These are phyloP conservation scores for Lycaon pictus DNA, from an alignment of 2,113 vertebrate genomes.

Conservation along the genomic window DNA sequence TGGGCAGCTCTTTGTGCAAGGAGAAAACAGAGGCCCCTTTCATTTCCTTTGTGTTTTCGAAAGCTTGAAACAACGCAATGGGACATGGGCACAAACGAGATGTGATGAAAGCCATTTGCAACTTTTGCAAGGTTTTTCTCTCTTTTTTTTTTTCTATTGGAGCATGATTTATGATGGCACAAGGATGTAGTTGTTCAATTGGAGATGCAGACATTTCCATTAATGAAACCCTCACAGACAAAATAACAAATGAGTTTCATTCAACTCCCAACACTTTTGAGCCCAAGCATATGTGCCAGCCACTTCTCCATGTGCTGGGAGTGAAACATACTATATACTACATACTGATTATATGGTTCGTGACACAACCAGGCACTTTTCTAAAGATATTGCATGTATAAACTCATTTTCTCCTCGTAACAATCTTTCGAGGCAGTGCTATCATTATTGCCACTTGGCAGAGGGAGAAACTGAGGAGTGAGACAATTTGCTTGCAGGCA, in stretches of 20 bases:
- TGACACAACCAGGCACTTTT: no score
- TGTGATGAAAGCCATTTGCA: not conserved
- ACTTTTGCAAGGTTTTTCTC: not conserved
- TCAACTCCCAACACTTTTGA: not conserved
- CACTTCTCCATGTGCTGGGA: not conserved
- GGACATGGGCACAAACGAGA: not conserved
- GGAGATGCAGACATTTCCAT: not conserved
- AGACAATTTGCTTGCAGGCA: not conserved
- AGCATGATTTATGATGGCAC: not conserved
- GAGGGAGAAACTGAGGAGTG: not conserved
- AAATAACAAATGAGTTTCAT: not conserved
- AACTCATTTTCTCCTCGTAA: not conserved
- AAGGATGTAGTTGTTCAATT: not conserved
- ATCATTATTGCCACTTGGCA: not conserved
- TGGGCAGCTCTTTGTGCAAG: not conserved
- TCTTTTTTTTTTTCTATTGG: not conserved
- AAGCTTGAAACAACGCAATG: not conserved
- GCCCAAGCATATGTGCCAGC: not conserved
- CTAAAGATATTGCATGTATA: not conserved
- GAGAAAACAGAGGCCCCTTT: not conserved
- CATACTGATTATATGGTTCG: fast-evolving
- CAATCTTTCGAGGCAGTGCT: fast-evolving
- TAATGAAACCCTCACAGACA: not conserved
- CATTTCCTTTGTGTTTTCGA: not conserved
- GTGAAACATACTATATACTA: fast-evolving